phyloP scores from a whole-genome alignment of 2,888 invertebrate species.

The Pseudoips prasinana region DNA sequence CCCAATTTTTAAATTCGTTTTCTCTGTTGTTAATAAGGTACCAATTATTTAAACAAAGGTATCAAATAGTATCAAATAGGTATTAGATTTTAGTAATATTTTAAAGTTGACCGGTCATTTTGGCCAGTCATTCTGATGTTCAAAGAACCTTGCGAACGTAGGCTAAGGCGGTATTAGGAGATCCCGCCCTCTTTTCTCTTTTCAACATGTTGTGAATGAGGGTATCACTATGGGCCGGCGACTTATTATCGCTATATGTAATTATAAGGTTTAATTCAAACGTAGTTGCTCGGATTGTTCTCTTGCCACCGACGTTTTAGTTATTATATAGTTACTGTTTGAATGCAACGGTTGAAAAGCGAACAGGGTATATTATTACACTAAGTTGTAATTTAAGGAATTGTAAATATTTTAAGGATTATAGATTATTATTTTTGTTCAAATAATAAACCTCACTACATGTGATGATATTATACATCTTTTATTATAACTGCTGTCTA shows the following conservation, averaged over 20 bases:
- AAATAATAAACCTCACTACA: constrained; percentile 75
- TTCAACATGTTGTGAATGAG: constrained; percentile 74
- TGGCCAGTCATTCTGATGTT: too few species aligned
- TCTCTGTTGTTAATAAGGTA: too few species aligned
- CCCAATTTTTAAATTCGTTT: too few species aligned
- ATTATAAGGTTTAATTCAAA: constrained; percentile 19
- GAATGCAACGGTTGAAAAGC: constrained; percentile 78
- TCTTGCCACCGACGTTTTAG: constrained; percentile 57
- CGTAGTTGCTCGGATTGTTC: constrained; percentile 29
- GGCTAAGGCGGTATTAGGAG: constrained; percentile 26
- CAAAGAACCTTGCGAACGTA: too few species aligned
- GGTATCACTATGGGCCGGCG: constrained; percentile 25
- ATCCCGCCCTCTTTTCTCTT: constrained; percentile 70
- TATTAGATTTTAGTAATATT: too few species aligned
- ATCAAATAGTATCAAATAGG: too few species aligned
- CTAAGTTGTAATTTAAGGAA: constrained; percentile 71
- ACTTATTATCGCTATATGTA: constrained; percentile 19
- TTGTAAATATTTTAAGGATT: constrained; percentile 77
- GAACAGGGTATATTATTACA: constrained; percentile 75
- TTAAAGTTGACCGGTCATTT: too few species aligned
- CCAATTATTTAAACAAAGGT: too few species aligned
- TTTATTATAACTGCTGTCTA: constrained; percentile 33
- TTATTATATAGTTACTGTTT: constrained; percentile 42
- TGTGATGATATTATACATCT: constrained; percentile 54
- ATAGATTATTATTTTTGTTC: constrained; percentile 81